Conservation (phyloP, 1,140 invertebrate genomes). For the Latrodectus geometricus region DNA sequence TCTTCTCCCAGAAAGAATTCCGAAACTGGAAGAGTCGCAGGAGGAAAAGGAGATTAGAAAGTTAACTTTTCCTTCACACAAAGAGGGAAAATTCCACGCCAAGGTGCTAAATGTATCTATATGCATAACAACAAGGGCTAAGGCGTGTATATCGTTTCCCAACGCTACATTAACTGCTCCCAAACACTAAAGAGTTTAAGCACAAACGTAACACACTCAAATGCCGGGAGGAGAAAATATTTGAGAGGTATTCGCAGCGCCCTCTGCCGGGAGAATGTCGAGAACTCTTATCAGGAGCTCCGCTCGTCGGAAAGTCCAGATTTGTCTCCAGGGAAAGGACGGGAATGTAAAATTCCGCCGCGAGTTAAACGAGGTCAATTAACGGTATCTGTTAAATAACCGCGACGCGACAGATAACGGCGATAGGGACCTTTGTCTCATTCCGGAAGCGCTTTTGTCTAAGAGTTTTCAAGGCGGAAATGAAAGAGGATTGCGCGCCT, state of each 20-base stretch:
- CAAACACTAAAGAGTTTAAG: conserved; percentile 22
- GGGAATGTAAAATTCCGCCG: conserved; percentile 52
- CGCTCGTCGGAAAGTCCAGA: conserved; percentile 23
- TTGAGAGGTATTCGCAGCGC: conserved; percentile 9
- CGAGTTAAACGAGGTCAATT: conserved; percentile 60
- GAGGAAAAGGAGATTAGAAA: conserved; percentile 45
- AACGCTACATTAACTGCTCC: conserved; percentile 56
- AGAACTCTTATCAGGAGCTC: background rate
- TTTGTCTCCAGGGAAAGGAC: conserved; percentile 6
- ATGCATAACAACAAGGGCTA: conserved; percentile 3
- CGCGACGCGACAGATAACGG: conserved; percentile 51
- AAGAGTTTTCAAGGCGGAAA: conserved; percentile 21
- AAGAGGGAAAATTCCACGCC: background rate
- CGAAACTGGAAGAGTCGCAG: conserved; percentile 22
- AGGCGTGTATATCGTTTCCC: conserved; percentile 20
- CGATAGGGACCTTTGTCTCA: background rate
- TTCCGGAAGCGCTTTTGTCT: conserved; percentile 41
- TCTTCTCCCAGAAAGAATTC: conserved; percentile 40
- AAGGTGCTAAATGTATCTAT: conserved; percentile 30
- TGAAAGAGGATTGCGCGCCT: conserved; percentile 10
- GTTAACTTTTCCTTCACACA: background rate
- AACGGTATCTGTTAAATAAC: conserved; percentile 61
- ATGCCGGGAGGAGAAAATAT: conserved; percentile 4
- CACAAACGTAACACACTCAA: conserved; percentile 29
- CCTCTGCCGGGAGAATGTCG: background rate